Percentiles rank a stretch among this genome's conserved stretches.
Evolutionary conservation across 2,797 vertebrate species (phyloP).

Genomic region (Varecia variegata): DNA sequence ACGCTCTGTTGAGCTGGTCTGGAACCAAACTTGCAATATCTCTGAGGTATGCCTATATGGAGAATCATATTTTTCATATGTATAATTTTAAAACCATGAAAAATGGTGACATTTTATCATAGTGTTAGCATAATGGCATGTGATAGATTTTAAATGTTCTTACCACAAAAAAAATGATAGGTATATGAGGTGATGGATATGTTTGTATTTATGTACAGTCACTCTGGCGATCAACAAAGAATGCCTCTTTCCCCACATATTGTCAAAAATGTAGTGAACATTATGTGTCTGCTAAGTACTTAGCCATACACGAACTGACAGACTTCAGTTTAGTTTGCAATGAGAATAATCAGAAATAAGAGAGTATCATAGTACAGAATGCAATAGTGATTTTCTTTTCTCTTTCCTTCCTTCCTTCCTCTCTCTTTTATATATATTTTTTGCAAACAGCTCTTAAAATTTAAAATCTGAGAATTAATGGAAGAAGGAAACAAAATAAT

Average conservation of each 20-base stretch:
- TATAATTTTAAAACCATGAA: background rate
- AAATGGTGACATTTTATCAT: background rate
- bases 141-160: background rate
- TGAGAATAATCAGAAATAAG: background rate
- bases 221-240: background rate
- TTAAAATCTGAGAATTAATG: conserved; percentile 11
- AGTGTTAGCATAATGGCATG: background rate
- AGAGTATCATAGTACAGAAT: background rate
- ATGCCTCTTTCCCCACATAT: background rate
- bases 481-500: conserved; percentile 42
- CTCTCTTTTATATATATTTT: background rate
- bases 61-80: background rate
- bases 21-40: background rate
- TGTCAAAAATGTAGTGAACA: background rate
- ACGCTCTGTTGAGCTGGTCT: background rate
- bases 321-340: background rate
- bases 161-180: background rate
- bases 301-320: background rate
- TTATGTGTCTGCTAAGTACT: background rate
- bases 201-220: background rate
- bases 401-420: background rate
- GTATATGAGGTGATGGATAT: background rate
- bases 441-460: conserved; percentile 1
- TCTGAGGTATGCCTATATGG: background rate
- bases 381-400: background rate